Evolutionary conservation across 2,888 invertebrate species (phyloP), one percentile per base, ranked within the genome.

Genomic region (Pogonocherus hispidulus): DNA sequence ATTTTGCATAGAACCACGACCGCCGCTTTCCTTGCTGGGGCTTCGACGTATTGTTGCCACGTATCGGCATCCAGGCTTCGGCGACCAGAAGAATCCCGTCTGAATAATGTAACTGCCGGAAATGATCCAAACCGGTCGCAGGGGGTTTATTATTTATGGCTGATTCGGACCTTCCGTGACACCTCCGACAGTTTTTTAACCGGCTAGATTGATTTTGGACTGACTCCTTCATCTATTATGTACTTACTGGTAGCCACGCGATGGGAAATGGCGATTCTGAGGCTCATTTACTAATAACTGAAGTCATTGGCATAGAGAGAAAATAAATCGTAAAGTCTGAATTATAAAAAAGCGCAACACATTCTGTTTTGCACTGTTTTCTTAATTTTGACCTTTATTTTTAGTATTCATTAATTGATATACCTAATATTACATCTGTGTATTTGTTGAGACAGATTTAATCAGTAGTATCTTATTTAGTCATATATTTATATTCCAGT

Each of bases 71-170:
- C 56, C 35, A 65, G 65, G 49, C 65, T 65, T 65, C 65, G 46
- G 16, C 41, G 49, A 41, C 41, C 51, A 69, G 67, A 69, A 64
- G 44, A 55, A 56, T 59, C 49, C 41, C 54, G 56, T 35, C 52
- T 67, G 67, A 69, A 72, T 72, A 69, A 72, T 69, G 60, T 49
- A 72, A 59, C 52, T 23, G 59, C 18, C 27, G 27, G 27, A 27
- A 27, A 27, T 27, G 27, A 27, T 27, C 27, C 27, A 8, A 8
- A 22, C 27, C 35, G 32, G 22, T 9, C 19, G 20, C 19, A 23
- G 18, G 22, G 14, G 49, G 51, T 65, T 51, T 57, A 57, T 65
- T 56, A 65, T 65, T 65, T 41, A 65, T 51, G 23, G 56, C 35
- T 2, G 32, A 22, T 35, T 37, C 8, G 46, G 44, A 37, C 19